These are phyloP conservation scores for Bellardia pandia DNA, from an alignment of 2,888 invertebrate species.

Conservation along the genomic window DNA sequence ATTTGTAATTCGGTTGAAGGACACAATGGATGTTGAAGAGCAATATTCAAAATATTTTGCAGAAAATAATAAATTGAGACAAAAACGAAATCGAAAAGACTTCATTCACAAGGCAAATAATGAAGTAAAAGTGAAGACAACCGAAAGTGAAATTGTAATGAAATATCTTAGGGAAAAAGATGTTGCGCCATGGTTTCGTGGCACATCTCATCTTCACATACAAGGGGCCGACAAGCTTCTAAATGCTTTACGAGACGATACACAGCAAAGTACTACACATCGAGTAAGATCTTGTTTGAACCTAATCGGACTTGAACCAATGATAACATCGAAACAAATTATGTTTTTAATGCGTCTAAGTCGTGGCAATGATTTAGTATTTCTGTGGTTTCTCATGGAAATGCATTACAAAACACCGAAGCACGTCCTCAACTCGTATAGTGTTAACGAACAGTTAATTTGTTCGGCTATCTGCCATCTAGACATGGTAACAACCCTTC, in stretches of 20 bases:
- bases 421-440: slow-evolving; percentile 69
- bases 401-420: slow-evolving; percentile 77
- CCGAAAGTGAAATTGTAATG: slow-evolving; percentile 13
- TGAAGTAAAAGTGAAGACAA: neutral
- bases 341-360: slow-evolving; percentile 76
- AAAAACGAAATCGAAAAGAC: neutral
- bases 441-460: slow-evolving; percentile 81
- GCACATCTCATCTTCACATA: slow-evolving; percentile 78
- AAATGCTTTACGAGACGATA: slow-evolving; percentile 78
- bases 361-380: slow-evolving; percentile 82
- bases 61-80: neutral
- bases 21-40: neutral
- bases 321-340: slow-evolving; percentile 72
- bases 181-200: slow-evolving; percentile 80
- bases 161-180: slow-evolving; percentile 62
- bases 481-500: slow-evolving; percentile 80
- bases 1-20: neutral
- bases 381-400: slow-evolving; percentile 83
- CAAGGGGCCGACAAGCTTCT: slow-evolving; percentile 75
- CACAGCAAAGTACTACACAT: slow-evolving; percentile 78
- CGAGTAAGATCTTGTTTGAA: slow-evolving; percentile 74
- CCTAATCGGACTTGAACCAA: slow-evolving; percentile 79
- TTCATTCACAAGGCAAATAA: neutral
- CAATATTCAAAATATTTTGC: neutral
- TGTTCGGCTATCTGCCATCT: slow-evolving; percentile 80